Evolutionary conservation across 2,113 vertebrate genomes (phyloP).

Genomic region (Psittacara wagleri): DNA sequence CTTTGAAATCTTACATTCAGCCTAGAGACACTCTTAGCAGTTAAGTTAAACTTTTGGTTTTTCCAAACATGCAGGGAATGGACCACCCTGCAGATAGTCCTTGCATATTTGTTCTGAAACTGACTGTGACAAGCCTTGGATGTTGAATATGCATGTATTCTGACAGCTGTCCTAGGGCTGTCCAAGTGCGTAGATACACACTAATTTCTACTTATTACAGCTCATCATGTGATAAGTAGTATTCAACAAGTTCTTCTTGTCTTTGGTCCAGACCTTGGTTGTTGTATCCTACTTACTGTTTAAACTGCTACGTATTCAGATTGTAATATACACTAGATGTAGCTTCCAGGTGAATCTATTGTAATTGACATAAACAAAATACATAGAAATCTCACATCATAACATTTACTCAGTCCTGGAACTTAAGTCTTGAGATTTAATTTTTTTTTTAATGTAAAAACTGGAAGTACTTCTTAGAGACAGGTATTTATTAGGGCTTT

Average conservation of each 20-base stretch:
- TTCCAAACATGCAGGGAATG: background rate
- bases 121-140: background rate
- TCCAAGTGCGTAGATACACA: background rate
- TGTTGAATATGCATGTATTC: background rate
- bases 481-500: background rate
- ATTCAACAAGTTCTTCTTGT: background rate
- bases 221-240: background rate
- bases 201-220: background rate
- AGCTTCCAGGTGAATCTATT: background rate
- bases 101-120: background rate
- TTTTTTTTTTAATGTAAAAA: background rate
- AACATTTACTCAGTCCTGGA: background rate
- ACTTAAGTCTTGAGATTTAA: background rate
- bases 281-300: background rate
- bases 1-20: background rate
- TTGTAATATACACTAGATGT: background rate
- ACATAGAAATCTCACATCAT: background rate
- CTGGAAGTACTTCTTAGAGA: background rate
- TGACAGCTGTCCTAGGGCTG: background rate
- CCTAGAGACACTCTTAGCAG: background rate
- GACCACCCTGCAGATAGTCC: conserved; percentile 5
- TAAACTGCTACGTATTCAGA: background rate
- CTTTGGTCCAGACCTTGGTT: background rate
- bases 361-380: background rate
- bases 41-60: background rate